These are phyloP conservation scores for Drosophila pseudoananassae DNA, from an alignment of 1,140 invertebrate species.

Conservation along the genomic window DNA sequence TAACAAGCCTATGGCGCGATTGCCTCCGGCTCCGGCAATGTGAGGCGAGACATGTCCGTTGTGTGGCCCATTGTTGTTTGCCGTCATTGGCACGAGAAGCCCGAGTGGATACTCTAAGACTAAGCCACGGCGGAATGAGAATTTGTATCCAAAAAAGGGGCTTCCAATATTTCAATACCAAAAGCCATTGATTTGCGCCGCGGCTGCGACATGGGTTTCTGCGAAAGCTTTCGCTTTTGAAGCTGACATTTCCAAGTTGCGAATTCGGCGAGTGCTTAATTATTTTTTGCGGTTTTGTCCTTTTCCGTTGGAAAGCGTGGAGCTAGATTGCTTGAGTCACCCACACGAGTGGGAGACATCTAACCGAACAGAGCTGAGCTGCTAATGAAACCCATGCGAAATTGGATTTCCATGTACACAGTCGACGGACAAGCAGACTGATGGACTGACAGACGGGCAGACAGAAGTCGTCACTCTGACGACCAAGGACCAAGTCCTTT, in stretches of 20 bases:
- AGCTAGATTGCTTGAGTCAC: constrained; percentile 66
- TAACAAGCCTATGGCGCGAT: constrained; percentile 58
- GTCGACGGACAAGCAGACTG: constrained; percentile 31
- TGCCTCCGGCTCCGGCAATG: constrained; percentile 51
- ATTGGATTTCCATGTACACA: constrained; percentile 80
- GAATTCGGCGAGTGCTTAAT: constrained; percentile 75
- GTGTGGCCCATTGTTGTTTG: constrained; percentile 35
- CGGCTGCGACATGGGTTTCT: constrained; percentile 9
- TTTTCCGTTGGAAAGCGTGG: constrained; percentile 43
- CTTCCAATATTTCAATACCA: constrained; percentile 70
- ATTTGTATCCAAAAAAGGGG: constrained; percentile 20
- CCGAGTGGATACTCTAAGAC: constrained; percentile 58
- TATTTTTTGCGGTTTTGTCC: constrained; percentile 79
- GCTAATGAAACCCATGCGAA: constrained; percentile 77
- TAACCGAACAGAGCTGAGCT: constrained; percentile 20
- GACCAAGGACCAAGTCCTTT: not conserved
- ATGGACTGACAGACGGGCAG: constrained; percentile 5
- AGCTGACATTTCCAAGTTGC: constrained; percentile 69
- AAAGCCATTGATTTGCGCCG: constrained; percentile 28
- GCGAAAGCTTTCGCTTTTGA: constrained; percentile 26
- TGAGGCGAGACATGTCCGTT: constrained; percentile 49
- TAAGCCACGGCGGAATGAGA: not conserved
- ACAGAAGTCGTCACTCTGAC: constrained; percentile 9
- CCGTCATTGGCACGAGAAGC: constrained; percentile 50
- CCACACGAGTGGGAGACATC: constrained; percentile 20